Evolutionary conservation across 1,140 invertebrate genomes (phyloP).

Genomic region (Hirudo medicinalis): DNA sequence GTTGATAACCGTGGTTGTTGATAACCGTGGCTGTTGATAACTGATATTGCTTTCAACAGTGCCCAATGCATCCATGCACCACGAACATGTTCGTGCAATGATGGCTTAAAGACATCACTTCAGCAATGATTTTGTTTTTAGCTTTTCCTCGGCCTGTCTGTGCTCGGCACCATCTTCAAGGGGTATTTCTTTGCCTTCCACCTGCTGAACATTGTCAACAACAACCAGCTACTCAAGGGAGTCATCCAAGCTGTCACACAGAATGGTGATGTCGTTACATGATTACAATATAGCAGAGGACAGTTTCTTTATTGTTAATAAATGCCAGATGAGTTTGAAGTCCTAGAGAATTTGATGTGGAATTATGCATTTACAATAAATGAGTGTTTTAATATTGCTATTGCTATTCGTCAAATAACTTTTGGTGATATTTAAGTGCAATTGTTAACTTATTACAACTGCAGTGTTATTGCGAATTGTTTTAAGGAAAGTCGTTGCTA

Average conservation of each 20-base stretch:
- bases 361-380: no score
- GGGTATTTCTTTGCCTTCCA: constrained; percentile 39
- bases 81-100: not conserved
- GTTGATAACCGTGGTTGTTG: not conserved
- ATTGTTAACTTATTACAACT: no score
- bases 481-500: constrained; percentile 36
- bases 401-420: no score
- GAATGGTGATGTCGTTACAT: constrained; percentile 34
- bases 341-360: not conserved
- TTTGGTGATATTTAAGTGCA: no score
- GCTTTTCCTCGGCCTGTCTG: constrained; percentile 32
- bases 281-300: not conserved
- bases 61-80: not conserved
- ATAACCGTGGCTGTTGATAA: not conserved
- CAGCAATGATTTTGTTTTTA: constrained; percentile 23
- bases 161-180: constrained; percentile 31
- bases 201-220: constrained; percentile 38
- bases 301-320: no score
- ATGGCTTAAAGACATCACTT: no score
- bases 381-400: no score
- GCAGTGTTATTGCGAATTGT: not conserved
- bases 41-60: not conserved
- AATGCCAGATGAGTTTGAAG: no score
- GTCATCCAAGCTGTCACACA: constrained; percentile 40
- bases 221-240: constrained; percentile 38